These are phyloP conservation scores for Leptinotarsa juncta DNA, from an alignment of 2,888 invertebrate genomes.

Conservation along the genomic window DNA sequence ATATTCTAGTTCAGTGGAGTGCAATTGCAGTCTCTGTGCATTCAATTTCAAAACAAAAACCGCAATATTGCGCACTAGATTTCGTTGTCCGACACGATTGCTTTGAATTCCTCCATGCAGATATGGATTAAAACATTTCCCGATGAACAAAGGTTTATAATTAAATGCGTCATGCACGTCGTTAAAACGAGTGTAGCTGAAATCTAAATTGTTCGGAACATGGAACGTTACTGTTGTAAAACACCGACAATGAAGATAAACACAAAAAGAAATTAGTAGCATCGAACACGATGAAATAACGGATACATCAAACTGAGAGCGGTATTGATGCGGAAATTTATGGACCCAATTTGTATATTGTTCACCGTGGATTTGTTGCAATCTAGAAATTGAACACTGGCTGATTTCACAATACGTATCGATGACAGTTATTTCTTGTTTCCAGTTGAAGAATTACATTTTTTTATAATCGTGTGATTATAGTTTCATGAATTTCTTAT, in stretches of 20 bases:
- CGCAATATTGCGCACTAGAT: slow-evolving; percentile 8
- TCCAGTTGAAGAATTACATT: not conserved
- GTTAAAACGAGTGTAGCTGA: slow-evolving; percentile 34
- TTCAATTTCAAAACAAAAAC: slow-evolving; percentile 4
- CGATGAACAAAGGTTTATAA: slow-evolving; percentile 33
- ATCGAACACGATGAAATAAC: slow-evolving; percentile 22
- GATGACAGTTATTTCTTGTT: not conserved
- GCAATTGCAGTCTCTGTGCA: not conserved
- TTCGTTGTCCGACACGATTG: slow-evolving; percentile 17
- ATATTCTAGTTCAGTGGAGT: not conserved
- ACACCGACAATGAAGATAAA: slow-evolving; percentile 33
- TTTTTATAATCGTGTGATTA: not conserved
- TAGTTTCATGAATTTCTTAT: too few species aligned
- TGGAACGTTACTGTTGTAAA: slow-evolving; percentile 30
- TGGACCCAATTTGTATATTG: not conserved
- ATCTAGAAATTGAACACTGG: not conserved
- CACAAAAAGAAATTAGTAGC: slow-evolving; percentile 30
- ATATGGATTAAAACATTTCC: slow-evolving; percentile 33
- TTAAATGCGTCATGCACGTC: slow-evolving; percentile 33
- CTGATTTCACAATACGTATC: not conserved
- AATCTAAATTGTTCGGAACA: slow-evolving; percentile 36
- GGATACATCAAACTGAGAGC: slow-evolving; percentile 25
- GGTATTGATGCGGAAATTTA: slow-evolving; percentile 18
- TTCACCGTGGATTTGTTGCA: slow-evolving; percentile 4
- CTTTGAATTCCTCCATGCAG: slow-evolving; percentile 31